Evolutionary conservation across 2,888 invertebrate species (phyloP).

Genomic region (Protonemura montana): DNA sequence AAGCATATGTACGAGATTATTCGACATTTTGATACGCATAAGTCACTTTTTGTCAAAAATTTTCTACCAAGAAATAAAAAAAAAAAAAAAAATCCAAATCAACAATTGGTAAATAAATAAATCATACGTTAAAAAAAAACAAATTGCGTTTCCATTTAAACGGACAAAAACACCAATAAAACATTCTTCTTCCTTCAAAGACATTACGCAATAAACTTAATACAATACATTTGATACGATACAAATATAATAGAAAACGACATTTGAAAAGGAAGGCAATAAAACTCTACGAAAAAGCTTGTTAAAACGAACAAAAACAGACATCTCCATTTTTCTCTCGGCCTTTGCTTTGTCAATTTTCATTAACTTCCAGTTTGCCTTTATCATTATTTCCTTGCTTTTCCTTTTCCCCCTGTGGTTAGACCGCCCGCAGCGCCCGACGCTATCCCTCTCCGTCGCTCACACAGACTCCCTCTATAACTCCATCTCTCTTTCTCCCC

Average conservation of each 20-base stretch:
- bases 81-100: no score
- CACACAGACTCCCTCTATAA: background rate
- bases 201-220: no score
- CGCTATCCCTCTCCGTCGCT: background rate
- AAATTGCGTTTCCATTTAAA: no score
- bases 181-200: no score
- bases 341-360: background rate
- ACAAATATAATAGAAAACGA: background rate
- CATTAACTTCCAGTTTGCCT: conserved; percentile 1
- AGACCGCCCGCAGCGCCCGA: background rate
- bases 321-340: background rate
- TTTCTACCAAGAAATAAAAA: no score
- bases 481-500: background rate
- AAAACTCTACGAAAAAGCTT: background rate
- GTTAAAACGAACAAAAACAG: background rate
- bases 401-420: background rate
- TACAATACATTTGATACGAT: background rate
- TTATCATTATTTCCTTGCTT: background rate
- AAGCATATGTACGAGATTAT: no score
- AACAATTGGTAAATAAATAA: no score
- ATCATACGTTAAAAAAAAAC: no score
- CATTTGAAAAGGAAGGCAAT: background rate
- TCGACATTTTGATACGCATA: no score
- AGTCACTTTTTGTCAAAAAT: no score
- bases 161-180: no score